Evolutionary conservation across 2,888 invertebrate species (phyloP).

Genomic region (Cheilosia urbana): DNA sequence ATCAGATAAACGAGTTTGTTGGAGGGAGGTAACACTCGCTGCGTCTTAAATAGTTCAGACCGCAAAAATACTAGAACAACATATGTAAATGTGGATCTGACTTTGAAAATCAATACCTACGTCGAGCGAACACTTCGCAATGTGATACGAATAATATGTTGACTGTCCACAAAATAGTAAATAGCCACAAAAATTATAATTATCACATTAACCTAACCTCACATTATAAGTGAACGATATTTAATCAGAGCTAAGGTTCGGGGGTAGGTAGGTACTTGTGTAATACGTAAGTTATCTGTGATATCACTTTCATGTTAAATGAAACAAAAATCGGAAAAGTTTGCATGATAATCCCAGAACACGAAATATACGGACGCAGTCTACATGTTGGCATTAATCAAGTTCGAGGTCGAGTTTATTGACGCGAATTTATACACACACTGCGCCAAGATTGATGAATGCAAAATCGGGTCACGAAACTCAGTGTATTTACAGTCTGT

Average conservation of each 20-base stretch:
- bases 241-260: background rate
- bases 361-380: constrained; percentile 5
- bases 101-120: background rate
- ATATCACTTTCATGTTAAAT: constrained; percentile 11
- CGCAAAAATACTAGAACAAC: constrained; percentile 3
- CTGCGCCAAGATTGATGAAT: constrained; percentile 1
- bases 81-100: background rate
- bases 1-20: constrained; percentile 1
- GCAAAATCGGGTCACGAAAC: constrained; percentile 20
- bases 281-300: background rate
- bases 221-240: constrained; percentile 25
- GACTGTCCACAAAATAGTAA: constrained; percentile 9
- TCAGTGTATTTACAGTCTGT: constrained; percentile 13
- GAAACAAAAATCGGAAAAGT: background rate
- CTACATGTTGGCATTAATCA: constrained; percentile 35
- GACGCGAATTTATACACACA: background rate
- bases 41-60: background rate
- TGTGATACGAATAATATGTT: constrained; percentile 5
- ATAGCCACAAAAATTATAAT: constrained; percentile 15
- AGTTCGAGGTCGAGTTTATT: constrained; percentile 53
- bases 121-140: background rate
- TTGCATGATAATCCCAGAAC: constrained; percentile 10
- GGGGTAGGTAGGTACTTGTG: background rate
- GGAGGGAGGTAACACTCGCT: background rate
- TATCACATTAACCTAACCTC: constrained; percentile 20